These are phyloP conservation scores for Probaryconus sp. DNA, from an alignment of 1,140 invertebrate species.

Conservation along the genomic window DNA sequence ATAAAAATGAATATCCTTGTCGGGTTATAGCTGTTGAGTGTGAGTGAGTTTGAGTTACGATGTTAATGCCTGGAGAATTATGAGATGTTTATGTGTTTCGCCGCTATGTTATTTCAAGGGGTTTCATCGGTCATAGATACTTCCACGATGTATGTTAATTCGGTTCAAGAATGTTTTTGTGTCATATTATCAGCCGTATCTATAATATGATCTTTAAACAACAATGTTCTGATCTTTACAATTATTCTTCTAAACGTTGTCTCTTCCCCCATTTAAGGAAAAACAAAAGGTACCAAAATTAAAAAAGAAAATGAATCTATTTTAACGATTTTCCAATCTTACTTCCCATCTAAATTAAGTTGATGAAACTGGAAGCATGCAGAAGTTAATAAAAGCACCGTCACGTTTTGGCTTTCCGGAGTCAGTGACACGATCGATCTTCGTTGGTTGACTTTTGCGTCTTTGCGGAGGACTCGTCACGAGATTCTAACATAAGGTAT, in stretches of 20 bases:
- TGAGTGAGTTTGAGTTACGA: constrained; percentile 27
- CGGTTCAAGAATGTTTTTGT: too few species aligned
- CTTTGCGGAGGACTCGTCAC: background rate
- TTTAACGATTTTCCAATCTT: too few species aligned
- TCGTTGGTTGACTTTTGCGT: background rate
- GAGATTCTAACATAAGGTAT: background rate
- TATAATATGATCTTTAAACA: too few species aligned
- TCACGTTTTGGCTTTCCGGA: background rate
- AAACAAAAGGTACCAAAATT: too few species aligned
- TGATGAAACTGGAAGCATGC: too few species aligned
- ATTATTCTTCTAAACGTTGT: too few species aligned
- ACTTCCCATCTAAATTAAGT: too few species aligned
- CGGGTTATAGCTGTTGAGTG: constrained; percentile 32
- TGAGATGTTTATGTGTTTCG: constrained; percentile 41
- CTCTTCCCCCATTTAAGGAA: too few species aligned
- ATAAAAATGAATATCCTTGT: constrained; percentile 34
- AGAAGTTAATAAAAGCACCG: too few species aligned
- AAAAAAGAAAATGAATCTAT: too few species aligned
- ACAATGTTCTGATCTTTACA: too few species aligned
- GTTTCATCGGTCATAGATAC: constrained; percentile 16
- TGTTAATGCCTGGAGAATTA: constrained; percentile 46
- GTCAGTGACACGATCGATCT: constrained; percentile 4
- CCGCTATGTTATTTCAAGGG: constrained; percentile 38
- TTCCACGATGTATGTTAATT: constrained; percentile 22
- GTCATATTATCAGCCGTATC: too few species aligned